phyloP scores from a whole-genome alignment of 2,888 invertebrate species.

The Parelbella ahira region DNA sequence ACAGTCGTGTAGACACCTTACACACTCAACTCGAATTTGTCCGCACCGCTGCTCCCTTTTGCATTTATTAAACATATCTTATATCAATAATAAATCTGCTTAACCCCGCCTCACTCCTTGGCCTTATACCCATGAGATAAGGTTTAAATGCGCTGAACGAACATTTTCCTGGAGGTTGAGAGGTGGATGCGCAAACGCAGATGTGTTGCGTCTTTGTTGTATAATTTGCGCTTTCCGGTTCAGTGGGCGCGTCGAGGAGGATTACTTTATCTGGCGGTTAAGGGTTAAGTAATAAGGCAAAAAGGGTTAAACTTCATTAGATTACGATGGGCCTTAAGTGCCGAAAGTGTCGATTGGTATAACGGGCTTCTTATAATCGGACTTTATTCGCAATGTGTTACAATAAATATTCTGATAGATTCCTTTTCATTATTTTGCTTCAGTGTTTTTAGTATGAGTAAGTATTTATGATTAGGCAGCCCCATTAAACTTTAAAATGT shows the following conservation, averaged over 20 bases:
- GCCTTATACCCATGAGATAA: constrained; percentile 37
- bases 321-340: constrained; percentile 30
- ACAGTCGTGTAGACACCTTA: constrained; percentile 43
- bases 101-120: constrained; percentile 35
- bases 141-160: constrained; percentile 34
- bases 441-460: no score
- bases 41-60: constrained; percentile 64
- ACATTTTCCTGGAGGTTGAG: constrained; percentile 24
- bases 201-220: constrained; percentile 78
- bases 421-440: no score
- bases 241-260: constrained; percentile 68
- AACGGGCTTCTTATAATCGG: constrained; percentile 1
- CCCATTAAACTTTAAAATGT: no score
- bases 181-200: constrained; percentile 57
- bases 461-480: no score
- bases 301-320: constrained; percentile 56
- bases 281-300: constrained; percentile 22
- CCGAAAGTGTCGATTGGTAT: constrained; percentile 12
- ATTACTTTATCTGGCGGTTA: constrained; percentile 43
- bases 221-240: constrained; percentile 78
- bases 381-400: constrained; percentile 8
- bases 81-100: constrained; percentile 69
- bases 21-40: constrained; percentile 56
- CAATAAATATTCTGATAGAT: no score
- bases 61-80: constrained; percentile 75